Evolutionary conservation across 2,888 invertebrate genomes (phyloP), one percentile per base, ranked within the genome.

Genomic region (Resseliella maxima): DNA sequence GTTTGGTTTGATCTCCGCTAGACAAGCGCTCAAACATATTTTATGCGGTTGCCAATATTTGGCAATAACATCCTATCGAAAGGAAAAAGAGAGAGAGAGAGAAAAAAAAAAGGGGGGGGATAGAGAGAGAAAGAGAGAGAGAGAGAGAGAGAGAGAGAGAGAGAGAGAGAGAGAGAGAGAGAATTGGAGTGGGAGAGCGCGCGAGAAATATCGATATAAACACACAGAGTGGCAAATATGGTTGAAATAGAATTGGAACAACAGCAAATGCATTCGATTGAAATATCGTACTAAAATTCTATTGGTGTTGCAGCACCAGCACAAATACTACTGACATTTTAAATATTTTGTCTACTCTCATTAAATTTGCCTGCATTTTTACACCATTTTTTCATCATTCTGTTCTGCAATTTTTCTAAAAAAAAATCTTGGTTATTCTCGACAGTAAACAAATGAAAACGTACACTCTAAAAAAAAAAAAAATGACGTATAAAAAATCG

Each of bases 11-110:
- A 50, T 24, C n/a, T 59, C 24, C 59, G 3, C 59, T 59, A 59
- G 59, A 59, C 59, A 59, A 59, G n/a, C 59, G 12, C 59, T 24
- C n/a, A 59, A n/a, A 59, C 59, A 59, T 59, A 59, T 59, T 59
- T 59, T 59, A 59, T 59, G 59, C 59, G 59, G 59, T 59, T 59
- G 59, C 59, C 59, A 24, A 59, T 24, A 59, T 24, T 59, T 59
- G 59, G 59, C 24, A 59, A 59, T 24, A 59, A 59, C 41, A 41
- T 5, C 41, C 41, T n/a, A n/a, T n/a, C n/a, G n/a, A n/a, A n/a
- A n/a, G n/a, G n/a, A n/a, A n/a, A n/a, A n/a, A n/a, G n/a, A n/a
- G n/a, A n/a, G n/a, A n/a, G n/a, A n/a, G n/a, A n/a, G n/a, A n/a
- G n/a, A n/a, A n/a, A n/a, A n/a, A n/a, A n/a, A n/a, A n/a, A n/a